phyloP scores from a whole-genome alignment of 2,113 vertebrate species.

The Anser brachyrhynchus region DNA sequence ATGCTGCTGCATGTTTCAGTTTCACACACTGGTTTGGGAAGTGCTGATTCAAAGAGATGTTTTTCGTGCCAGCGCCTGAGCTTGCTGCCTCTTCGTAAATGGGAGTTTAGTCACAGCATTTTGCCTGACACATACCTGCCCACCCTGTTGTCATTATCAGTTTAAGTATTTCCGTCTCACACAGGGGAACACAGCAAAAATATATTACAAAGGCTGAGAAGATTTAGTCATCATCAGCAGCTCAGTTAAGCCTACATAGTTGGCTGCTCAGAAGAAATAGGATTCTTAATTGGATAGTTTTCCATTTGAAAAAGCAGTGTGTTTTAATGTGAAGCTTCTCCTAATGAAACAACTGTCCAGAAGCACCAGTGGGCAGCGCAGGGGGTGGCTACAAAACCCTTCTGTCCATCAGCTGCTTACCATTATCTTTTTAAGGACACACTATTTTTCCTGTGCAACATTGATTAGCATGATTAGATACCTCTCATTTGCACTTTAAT shows the following conservation, averaged over 20 bases:
- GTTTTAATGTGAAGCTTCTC: not conserved
- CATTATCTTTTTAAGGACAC: not conserved
- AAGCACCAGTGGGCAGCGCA: not conserved
- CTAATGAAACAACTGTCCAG: conserved; percentile 13
- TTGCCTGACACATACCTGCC: conserved; percentile 42
- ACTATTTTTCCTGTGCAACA: not conserved
- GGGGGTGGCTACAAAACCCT: not conserved
- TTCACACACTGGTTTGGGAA: conserved; percentile 60
- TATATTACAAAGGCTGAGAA: conserved; percentile 33
- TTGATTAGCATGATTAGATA: not conserved
- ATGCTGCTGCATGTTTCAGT: conserved; percentile 23
- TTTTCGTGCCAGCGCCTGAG: conserved; percentile 53
- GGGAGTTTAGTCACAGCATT: conserved; percentile 48
- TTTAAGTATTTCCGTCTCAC: conserved; percentile 41
- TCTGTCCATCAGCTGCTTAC: not conserved
- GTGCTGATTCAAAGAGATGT: conserved; percentile 57
- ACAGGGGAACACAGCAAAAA: conserved; percentile 1
- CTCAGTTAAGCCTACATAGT: conserved; percentile 42
- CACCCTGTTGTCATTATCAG: conserved; percentile 17
- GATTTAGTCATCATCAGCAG: conserved; percentile 3
- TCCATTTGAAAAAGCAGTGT: conserved; percentile 24
- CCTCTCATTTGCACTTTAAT: conserved; percentile 7
- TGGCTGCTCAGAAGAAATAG: conserved; percentile 48
- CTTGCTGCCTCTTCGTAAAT: conserved; percentile 34
- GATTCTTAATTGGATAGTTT: conserved; percentile 43